A percentile compares a stretch with the other conserved stretches of the same genome.
These are phyloP conservation scores for Pipistrellus nathusii DNA, from an alignment of 2,797 vertebrate genomes.

Conservation along the genomic window DNA sequence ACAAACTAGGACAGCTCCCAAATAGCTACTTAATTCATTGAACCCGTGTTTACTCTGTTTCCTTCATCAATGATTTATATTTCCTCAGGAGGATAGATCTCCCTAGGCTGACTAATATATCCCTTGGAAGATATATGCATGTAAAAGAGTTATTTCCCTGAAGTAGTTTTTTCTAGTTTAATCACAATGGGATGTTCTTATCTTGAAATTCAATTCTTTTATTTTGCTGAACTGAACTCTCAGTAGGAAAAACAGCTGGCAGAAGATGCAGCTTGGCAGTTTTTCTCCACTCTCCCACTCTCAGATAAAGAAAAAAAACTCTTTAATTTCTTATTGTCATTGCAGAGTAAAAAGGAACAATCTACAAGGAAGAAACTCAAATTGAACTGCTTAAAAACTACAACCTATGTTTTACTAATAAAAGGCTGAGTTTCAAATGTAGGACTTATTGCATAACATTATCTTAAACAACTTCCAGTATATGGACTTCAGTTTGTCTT, in stretches of 20 bases:
- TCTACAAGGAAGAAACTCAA: not conserved
- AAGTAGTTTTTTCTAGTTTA: conserved; percentile 65
- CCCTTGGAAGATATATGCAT: conserved; percentile 52
- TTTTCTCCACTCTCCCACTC: not conserved
- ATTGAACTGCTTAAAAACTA: not conserved
- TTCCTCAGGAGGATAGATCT: conserved; percentile 20
- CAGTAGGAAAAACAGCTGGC: conserved; percentile 28
- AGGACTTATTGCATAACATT: not conserved
- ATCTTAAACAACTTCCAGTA: not conserved
- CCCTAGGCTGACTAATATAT: conserved; percentile 6
- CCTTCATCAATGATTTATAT: conserved; percentile 67
- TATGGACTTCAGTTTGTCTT: not conserved
- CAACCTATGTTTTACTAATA: not conserved
- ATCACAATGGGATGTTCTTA: conserved; percentile 55
- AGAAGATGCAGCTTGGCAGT: conserved; percentile 4
- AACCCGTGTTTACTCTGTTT: conserved; percentile 30
- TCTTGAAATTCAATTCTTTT: conserved; percentile 46
- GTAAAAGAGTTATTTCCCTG: conserved; percentile 62
- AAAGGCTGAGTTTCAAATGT: not conserved
- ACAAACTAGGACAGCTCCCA: conserved; percentile 49
- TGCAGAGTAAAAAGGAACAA: not conserved
- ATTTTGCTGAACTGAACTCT: conserved; percentile 46
- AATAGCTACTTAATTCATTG: conserved; percentile 66
- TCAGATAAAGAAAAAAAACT: not conserved
- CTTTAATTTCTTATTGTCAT: not conserved